Base-by-base conservation (phyloP, 2,888 invertebrate species). In the Phengaris arion region DNA sequence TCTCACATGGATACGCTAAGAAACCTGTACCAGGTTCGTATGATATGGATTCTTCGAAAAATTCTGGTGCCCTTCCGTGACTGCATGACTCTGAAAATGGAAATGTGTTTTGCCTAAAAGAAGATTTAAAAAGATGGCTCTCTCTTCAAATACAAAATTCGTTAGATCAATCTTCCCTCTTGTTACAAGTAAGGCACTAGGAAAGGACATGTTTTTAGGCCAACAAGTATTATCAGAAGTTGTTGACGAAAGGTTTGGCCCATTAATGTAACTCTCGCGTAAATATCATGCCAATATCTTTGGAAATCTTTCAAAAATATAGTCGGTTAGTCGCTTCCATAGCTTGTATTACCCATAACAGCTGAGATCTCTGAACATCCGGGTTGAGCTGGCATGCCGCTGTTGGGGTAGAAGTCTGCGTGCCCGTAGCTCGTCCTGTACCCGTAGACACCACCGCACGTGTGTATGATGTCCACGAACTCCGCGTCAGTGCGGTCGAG, bases 381-480 rank as follows among this genome's bases (percentile, higher is more conserved):
- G 0, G 96, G 96, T 82, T 97, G 97, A 0, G 92, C 91, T 0
- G 95, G 92, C 54, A 81, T 86, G 0, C 97, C 97, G 13, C 95
- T 94, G 84, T 97, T 97, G 0, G 97, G 97, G 87, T 96, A 97
- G 83, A 96, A 97, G 86, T 97, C 97, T 0, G 89, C 95, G 83
- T 96, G 95, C 0, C 97, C 97, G 22, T 96, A 91, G 6, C 96
- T 93, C 51, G 84, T 81, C n/a, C 83, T 81, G 79, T 95, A 94
- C 0, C 96, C 96, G 55, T 95, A 90, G 68, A 95, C 89, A 0
- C 96, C 96, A 0, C 94, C 95, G 80, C 95, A 95, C 0, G 96
- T 96, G 82, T 97, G 97, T 74, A 97, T 95, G 0, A 96, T 94
- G 83, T 97, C 97, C 1, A 96, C 97, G 82, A 96, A 97, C 45